These are phyloP conservation scores for Mamestra configurata DNA, from an alignment of 1,140 invertebrate species.

Conservation along the genomic window DNA sequence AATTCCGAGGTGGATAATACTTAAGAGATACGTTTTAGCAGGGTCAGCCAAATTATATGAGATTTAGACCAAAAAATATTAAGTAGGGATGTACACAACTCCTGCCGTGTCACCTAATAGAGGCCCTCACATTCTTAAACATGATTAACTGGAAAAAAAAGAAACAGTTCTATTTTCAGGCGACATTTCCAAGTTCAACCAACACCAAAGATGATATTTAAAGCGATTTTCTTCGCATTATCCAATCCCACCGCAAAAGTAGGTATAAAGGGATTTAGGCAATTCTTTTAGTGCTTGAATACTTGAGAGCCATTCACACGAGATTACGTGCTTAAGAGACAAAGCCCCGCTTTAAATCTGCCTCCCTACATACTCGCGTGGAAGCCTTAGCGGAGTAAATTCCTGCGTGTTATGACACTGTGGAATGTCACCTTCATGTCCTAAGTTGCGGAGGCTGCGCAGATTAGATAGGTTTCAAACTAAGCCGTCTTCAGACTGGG, in stretches of 20 bases:
- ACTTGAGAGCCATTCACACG: conserved; percentile 19
- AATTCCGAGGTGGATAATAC: too few species aligned
- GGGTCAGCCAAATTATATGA: too few species aligned
- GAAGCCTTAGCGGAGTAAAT: not conserved
- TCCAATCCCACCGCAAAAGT: not conserved
- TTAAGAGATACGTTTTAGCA: too few species aligned
- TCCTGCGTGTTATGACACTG: conserved; percentile 5
- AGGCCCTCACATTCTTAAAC: too few species aligned
- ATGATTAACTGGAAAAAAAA: too few species aligned
- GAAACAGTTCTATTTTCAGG: not conserved
- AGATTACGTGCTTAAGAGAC: conserved; percentile 27
- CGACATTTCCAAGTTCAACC: not conserved
- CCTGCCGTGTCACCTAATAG: too few species aligned
- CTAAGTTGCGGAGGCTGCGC: not conserved
- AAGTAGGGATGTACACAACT: too few species aligned
- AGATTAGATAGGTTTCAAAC: not conserved
- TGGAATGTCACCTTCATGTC: conserved; percentile 24
- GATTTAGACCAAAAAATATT: too few species aligned
- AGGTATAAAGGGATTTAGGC: conserved; percentile 35
- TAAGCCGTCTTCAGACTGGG: not conserved
- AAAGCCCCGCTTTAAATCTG: conserved; percentile 36
- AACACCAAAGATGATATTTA: not conserved
- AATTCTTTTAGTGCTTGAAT: conserved; percentile 39
- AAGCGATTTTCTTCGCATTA: conserved; percentile 6
- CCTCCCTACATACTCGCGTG: conserved; percentile 7